Base-by-base conservation (phyloP, 2,888 invertebrate genomes). In the Papilio elwesi region DNA sequence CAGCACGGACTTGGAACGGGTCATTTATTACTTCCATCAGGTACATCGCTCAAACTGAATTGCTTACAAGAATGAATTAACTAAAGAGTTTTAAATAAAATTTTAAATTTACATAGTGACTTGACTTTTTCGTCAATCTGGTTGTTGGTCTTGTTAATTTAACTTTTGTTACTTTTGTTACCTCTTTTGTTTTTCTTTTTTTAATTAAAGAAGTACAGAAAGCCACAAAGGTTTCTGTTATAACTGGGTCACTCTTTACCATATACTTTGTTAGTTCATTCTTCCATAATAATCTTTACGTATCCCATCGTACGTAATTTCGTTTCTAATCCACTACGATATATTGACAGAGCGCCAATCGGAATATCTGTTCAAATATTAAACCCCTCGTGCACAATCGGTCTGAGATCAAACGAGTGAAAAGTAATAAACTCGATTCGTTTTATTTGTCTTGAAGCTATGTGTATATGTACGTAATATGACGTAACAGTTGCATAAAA, bases 361-460 rank as follows among this genome's bases (percentile, higher is more conserved):
- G 53, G 43, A 47, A 67, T 67, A 67, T 67, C 43, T 53, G 67
- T 47, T 47, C 53, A 67, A 67, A 67, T 51, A 66, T 66, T 52
- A 15, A 52, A 66, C 47, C 16, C 7, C 15, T 53, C 52, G 49
- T 13, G 43, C 52, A 15, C 66, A 66, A 66, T 66, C 65, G 65
- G 9, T 53, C 38, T 36, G 13, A 53, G 66, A 67, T 67, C 67
- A 67, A 67, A 67, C 53, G 53, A 67, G 43, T 67, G 47, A 13
- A 53, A 67, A 67, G 67, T 67, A 67, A 67, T 66, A 67, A 38
- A 53, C 43, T 67, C 43, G 36, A 53, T 66, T 38, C 36, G 13
- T 51, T 66, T 36, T 66, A 53, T 66, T 66, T 66, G 66, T 43
- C 12, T 16, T 43, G 11, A 12, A 66, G 15, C 43, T 66, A 43